These are phyloP conservation scores for Phthorimaea operculella DNA, from an alignment of 1,140 invertebrate species.

Conservation along the genomic window DNA sequence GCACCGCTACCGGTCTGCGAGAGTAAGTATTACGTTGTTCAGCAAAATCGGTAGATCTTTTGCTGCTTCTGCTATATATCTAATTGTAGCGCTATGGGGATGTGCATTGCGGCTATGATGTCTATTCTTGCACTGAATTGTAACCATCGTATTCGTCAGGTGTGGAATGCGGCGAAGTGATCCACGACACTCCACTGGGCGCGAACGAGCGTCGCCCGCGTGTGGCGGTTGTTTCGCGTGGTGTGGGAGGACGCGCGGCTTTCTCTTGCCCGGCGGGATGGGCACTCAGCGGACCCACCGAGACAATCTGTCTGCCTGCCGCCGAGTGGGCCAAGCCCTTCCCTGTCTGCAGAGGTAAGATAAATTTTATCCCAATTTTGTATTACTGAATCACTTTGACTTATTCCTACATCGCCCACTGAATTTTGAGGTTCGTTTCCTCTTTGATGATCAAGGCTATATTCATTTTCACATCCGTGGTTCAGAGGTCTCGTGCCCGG, in stretches of 20 bases:
- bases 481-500: constrained; percentile 80
- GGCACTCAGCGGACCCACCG: constrained; percentile 77
- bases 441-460: too few species aligned
- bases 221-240: constrained; percentile 76
- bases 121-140: too few species aligned
- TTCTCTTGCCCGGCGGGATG: constrained; percentile 85
- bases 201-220: constrained; percentile 68
- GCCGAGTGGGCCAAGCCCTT: constrained; percentile 84
- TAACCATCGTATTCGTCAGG: too few species aligned
- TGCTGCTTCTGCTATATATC: too few species aligned
- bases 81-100: too few species aligned
- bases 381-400: too few species aligned
- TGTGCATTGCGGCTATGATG: too few species aligned
- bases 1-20: constrained; percentile 82
- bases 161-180: constrained; percentile 80
- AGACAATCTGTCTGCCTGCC: constrained; percentile 79
- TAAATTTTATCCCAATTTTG: constrained; percentile 12
- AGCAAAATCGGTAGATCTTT: too few species aligned
- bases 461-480: not conserved
- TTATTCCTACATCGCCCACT: too few species aligned
- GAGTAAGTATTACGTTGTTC: constrained; percentile 65
- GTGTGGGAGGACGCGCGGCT: constrained; percentile 80
- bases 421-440: too few species aligned
- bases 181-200: constrained; percentile 45
- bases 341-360: constrained; percentile 77